These are phyloP conservation scores for Atherinomorus stipes DNA, from an alignment of 2,113 vertebrate genomes.

Conservation along the genomic window DNA sequence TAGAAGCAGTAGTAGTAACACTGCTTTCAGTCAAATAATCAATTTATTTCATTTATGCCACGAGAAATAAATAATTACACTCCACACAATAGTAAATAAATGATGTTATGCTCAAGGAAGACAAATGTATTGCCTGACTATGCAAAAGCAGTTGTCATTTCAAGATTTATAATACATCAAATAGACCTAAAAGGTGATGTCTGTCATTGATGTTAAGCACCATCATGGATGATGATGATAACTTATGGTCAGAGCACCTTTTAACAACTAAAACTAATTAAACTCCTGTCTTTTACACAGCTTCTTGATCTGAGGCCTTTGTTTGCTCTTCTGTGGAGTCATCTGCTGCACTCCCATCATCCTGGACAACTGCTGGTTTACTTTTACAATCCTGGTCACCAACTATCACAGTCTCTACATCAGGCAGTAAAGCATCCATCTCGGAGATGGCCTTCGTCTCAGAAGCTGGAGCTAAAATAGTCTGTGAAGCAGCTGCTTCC, in stretches of 20 bases:
- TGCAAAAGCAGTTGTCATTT: too few relatives aligned
- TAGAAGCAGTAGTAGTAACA: background rate
- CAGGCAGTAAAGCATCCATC: background rate
- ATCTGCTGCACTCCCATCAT: constrained; percentile 1
- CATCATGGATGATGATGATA: background rate
- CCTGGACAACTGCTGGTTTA: background rate
- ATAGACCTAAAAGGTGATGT: background rate
- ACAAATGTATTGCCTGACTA: too few relatives aligned
- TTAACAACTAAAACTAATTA: background rate
- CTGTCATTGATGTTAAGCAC: too few relatives aligned
- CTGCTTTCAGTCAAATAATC: too few relatives aligned
- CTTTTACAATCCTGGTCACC: constrained; percentile 1
- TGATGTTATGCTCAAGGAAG: too few relatives aligned
- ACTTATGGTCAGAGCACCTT: background rate
- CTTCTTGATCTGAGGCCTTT: constrained; percentile 1
- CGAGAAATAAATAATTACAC: too few relatives aligned
- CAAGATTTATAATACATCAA: too few relatives aligned
- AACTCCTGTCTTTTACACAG: background rate
- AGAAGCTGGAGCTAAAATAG: constrained; percentile 56
- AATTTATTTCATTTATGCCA: too few relatives aligned
- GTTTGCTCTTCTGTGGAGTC: background rate
- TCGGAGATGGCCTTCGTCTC: constrained; percentile 27
- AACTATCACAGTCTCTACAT: constrained; percentile 61
- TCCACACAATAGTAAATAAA: too few relatives aligned
- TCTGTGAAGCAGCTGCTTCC: constrained; percentile 69